Evolutionary conservation across 2,888 invertebrate genomes (phyloP).

Genomic region (Drosophila conformis): DNA sequence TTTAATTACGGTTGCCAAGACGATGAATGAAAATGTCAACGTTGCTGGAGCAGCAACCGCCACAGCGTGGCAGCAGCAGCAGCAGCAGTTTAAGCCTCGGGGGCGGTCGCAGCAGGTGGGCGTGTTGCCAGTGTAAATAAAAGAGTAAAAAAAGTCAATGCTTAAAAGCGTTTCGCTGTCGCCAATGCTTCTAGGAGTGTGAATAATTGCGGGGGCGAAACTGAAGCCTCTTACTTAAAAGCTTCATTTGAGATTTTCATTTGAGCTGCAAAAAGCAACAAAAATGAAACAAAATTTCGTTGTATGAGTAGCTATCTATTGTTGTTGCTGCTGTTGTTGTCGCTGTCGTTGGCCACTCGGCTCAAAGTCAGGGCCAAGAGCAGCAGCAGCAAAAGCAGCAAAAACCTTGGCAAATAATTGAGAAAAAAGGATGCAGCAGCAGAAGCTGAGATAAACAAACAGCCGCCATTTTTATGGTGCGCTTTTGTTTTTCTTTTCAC

Average conservation of each 20-base stretch:
- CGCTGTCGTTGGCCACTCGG: conserved; percentile 55
- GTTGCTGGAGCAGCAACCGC: conserved; percentile 32
- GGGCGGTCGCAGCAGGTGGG: conserved; percentile 53
- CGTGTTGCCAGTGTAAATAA: conserved; percentile 10
- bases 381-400: conserved; percentile 41
- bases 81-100: conserved; percentile 32
- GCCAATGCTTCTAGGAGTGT: conserved; percentile 53
- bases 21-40: conserved; percentile 83
- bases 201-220: conserved; percentile 68
- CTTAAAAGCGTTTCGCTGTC: conserved; percentile 76
- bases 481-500: conserved; percentile 38
- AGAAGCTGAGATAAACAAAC: conserved; percentile 58
- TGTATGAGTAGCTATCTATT: conserved; percentile 7
- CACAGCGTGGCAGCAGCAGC: conserved; percentile 23
- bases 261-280: conserved; percentile 41
- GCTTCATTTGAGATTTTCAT: conserved; percentile 62
- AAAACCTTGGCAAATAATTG: conserved; percentile 36
- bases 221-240: conserved; percentile 50
- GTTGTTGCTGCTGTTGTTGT: conserved; percentile 4
- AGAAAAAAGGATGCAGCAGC: conserved; percentile 35
- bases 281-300: conserved; percentile 31
- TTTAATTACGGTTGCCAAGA: conserved; percentile 83
- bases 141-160: conserved; percentile 26
- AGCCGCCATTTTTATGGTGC: conserved; percentile 66
- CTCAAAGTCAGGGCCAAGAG: conserved; percentile 77